These are phyloP conservation scores for Cantharis flavilabris DNA, from an alignment of 2,888 invertebrate species.

Conservation along the genomic window DNA sequence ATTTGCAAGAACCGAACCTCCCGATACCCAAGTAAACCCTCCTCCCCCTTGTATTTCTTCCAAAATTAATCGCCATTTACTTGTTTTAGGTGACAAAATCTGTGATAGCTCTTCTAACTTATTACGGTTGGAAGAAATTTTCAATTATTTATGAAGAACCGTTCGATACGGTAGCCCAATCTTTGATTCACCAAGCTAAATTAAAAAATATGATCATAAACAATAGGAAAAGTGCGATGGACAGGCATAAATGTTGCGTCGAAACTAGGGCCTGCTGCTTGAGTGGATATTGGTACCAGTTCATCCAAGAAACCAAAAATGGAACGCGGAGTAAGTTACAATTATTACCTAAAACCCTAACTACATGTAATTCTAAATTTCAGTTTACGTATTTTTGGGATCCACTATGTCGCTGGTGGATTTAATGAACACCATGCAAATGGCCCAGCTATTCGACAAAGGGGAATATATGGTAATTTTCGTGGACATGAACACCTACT, in stretches of 20 bases:
- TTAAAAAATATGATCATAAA: constrained; percentile 83
- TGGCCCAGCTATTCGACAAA: constrained; percentile 81
- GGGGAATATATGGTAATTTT: constrained; percentile 96
- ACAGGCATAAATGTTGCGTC: constrained; percentile 78
- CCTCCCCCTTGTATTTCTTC: not conserved
- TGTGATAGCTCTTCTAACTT: constrained; percentile 84
- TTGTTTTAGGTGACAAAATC: constrained; percentile 85
- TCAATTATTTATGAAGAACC: constrained; percentile 83
- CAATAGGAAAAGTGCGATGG: constrained; percentile 71
- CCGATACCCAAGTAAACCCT: constrained; percentile 79
- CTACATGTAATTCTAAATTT: too few relatives aligned
- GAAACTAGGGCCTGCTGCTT: constrained; percentile 76
- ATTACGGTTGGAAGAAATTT: constrained; percentile 94
- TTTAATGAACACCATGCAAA: constrained; percentile 91
- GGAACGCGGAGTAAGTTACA: constrained; percentile 74
- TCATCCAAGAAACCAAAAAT: constrained; percentile 83
- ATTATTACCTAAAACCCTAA: not conserved
- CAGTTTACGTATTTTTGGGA: constrained; percentile 92
- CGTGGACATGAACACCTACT: constrained; percentile 90
- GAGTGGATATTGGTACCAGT: constrained; percentile 80
- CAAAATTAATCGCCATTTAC: constrained; percentile 18
- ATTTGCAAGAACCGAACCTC: constrained; percentile 92
- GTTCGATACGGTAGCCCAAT: constrained; percentile 82
- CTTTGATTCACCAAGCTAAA: constrained; percentile 76
- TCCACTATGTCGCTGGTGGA: constrained; percentile 83